phyloP scores from a whole-genome alignment of 1,140 invertebrate species.

The Coelopa frigida region DNA sequence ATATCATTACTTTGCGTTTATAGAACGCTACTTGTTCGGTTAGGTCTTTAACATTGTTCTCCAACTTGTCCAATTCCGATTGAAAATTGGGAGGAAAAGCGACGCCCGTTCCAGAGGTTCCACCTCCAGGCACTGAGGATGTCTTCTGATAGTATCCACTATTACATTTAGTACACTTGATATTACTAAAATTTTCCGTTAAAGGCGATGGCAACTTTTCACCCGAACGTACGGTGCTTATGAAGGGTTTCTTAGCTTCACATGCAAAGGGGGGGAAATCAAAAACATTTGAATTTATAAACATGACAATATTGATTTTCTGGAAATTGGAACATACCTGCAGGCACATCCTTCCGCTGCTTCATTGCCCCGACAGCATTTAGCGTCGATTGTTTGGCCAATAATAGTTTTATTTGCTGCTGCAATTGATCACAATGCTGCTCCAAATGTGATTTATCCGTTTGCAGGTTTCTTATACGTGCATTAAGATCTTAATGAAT shows the following conservation, averaged over 20 bases:
- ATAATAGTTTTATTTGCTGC: slow-evolving; percentile 23
- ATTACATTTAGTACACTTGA: slow-evolving; percentile 39
- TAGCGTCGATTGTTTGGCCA: slow-evolving; percentile 28
- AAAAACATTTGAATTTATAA: background rate
- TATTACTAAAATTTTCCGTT: background rate
- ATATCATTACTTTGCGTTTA: slow-evolving; percentile 22
- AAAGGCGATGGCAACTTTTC: slow-evolving; percentile 22
- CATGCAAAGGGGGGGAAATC: background rate
- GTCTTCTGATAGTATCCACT: slow-evolving; percentile 25
- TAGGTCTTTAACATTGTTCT: slow-evolving; percentile 24
- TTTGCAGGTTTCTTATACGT: slow-evolving; percentile 28
- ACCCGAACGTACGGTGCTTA: slow-evolving; percentile 35
- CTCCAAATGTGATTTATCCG: slow-evolving; percentile 34
- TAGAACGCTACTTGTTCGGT: slow-evolving; percentile 31
- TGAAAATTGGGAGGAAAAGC: no score
- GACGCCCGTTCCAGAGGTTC: slow-evolving; percentile 14
- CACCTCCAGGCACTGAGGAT: slow-evolving; percentile 15
- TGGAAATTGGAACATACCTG: background rate
- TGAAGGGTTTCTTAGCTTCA: slow-evolving; percentile 37
- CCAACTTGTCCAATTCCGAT: slow-evolving; percentile 29
- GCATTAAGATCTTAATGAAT: slow-evolving; percentile 30
- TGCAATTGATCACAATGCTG: slow-evolving; percentile 32
- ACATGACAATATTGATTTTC: background rate
- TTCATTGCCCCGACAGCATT: no score
- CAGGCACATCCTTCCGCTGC: no score